Evolutionary conservation across 2,113 vertebrate species (phyloP).

Genomic region (Diadophis punctatus): DNA sequence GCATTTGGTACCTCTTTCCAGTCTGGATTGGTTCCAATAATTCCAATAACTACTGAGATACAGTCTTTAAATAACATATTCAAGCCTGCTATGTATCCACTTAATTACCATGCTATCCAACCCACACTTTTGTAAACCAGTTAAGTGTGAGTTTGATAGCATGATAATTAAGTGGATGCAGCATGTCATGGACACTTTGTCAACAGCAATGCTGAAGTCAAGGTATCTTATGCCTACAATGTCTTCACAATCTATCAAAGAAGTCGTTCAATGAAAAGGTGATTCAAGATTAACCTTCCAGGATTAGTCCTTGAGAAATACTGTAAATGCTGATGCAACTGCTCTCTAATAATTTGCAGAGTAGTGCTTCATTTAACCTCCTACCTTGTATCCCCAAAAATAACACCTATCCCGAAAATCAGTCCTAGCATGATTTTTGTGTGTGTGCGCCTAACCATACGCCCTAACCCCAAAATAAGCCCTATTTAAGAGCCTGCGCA

Average conservation of each 20-base stretch:
- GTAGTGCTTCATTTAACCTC: not conserved
- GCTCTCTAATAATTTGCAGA: not conserved
- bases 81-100: not conserved
- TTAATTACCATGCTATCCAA: not conserved
- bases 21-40: too few relatives aligned
- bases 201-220: not conserved
- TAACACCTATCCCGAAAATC: too few relatives aligned
- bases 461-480: too few relatives aligned
- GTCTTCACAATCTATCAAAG: not conserved
- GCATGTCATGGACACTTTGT: not conserved
- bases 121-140: not conserved
- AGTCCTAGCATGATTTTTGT: too few relatives aligned
- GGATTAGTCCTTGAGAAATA: not conserved
- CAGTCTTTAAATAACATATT: not conserved
- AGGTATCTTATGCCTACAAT: not conserved
- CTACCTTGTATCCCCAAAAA: not conserved
- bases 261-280: not conserved
- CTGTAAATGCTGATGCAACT: not conserved
- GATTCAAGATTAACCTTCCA: not conserved
- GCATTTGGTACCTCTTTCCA: not conserved
- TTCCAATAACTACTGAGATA: not conserved
- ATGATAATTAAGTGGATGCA: not conserved
- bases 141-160: not conserved
- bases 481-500: too few relatives aligned
- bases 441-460: too few relatives aligned